Conservation (phyloP, 2,113 vertebrate genomes). For the Callopanchax toddi region DNA sequence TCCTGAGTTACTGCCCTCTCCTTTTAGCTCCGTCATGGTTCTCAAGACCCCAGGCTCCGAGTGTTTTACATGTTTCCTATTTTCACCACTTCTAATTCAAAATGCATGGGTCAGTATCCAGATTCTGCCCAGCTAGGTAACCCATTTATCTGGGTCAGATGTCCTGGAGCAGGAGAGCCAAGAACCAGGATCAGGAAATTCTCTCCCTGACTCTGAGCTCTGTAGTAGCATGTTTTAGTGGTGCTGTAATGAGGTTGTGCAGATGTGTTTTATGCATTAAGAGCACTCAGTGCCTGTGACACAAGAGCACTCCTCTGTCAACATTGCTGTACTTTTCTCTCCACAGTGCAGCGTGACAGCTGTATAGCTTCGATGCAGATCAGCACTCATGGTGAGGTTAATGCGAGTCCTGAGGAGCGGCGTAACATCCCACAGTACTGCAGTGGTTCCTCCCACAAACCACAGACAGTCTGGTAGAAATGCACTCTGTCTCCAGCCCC, state of each 20-base stretch:
- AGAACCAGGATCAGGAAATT: background rate
- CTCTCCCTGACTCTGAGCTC: conserved; percentile 7
- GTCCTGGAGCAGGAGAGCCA: background rate
- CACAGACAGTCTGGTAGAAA: conserved; percentile 55
- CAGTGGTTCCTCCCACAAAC: conserved; percentile 45
- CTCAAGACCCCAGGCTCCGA: background rate
- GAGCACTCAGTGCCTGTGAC: conserved; percentile 30
- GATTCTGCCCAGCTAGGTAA: background rate
- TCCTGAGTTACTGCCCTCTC: background rate
- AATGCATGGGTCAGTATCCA: background rate
- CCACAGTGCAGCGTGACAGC: conserved; percentile 29
- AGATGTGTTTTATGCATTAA: conserved; percentile 35
- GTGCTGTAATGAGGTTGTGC: conserved; percentile 22
- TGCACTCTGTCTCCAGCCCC: conserved; percentile 53
- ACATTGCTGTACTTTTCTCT: conserved; percentile 5
- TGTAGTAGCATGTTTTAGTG: conserved; percentile 1
- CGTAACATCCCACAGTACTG: conserved; percentile 55
- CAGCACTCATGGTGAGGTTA: conserved; percentile 58
- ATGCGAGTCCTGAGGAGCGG: conserved; percentile 51
- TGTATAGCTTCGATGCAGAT: conserved; percentile 35
- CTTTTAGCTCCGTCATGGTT: background rate
- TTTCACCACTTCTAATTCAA: background rate
- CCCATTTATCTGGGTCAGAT: background rate
- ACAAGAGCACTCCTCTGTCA: conserved; percentile 36
- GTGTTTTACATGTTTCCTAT: background rate